A percentile compares a stretch with the other conserved stretches of the same genome.
These are phyloP conservation scores for Buathra laborator DNA, from an alignment of 2,888 invertebrate species.

Conservation along the genomic window DNA sequence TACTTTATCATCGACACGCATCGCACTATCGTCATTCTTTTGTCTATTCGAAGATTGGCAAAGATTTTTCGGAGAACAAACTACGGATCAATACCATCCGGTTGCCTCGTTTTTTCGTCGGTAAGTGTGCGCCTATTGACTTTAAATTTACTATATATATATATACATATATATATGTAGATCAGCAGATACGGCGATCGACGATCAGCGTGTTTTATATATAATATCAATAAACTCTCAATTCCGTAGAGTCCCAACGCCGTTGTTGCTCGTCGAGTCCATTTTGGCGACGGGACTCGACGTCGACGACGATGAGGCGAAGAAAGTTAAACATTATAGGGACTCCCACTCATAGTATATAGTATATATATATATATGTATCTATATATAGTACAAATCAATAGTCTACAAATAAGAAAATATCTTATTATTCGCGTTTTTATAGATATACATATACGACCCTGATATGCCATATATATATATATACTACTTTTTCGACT, in stretches of 20 bases:
- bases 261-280: background rate
- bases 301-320: background rate
- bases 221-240: constrained; percentile 28
- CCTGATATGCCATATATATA: constrained; percentile 35
- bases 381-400: constrained; percentile 34
- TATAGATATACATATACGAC: constrained; percentile 41
- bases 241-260: background rate
- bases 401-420: constrained; percentile 68
- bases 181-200: constrained; percentile 5
- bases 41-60: no score
- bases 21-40: no score
- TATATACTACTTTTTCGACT: constrained; percentile 77
- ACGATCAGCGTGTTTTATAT: constrained; percentile 1
- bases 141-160: no score
- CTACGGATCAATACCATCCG: no score
- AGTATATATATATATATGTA: background rate
- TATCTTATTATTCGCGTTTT: constrained; percentile 57
- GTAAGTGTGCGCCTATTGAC: no score
- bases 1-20: no score
- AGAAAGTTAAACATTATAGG: constrained; percentile 1
- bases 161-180: background rate
- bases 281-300: background rate
- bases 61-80: no score
- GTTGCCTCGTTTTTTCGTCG: no score
- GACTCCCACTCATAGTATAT: constrained; percentile 8